These are phyloP conservation scores for Eupithecia pulchellata DNA, from an alignment of 2,888 invertebrate genomes.

Conservation along the genomic window DNA sequence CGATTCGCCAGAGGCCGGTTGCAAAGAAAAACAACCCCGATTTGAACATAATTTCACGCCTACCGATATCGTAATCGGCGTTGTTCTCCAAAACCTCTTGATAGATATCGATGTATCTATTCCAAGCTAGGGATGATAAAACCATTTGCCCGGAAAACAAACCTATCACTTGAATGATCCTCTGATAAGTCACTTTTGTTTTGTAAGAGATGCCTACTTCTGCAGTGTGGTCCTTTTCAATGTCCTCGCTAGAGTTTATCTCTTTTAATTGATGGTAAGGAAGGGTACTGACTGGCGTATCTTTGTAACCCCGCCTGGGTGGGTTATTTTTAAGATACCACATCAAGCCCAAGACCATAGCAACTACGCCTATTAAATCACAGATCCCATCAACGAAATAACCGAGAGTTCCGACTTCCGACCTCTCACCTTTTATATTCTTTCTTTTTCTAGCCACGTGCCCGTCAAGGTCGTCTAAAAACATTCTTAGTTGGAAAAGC, in stretches of 20 bases:
- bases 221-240: slow-evolving; percentile 71
- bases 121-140: slow-evolving; percentile 92
- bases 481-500: slow-evolving; percentile 92
- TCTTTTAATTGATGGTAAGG: slow-evolving; percentile 79
- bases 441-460: slow-evolving; percentile 92
- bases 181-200: slow-evolving; percentile 88
- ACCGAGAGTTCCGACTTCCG: slow-evolving; percentile 92
- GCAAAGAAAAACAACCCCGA: slow-evolving; percentile 91
- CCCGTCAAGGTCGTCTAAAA: slow-evolving; percentile 94
- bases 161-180: slow-evolving; percentile 87
- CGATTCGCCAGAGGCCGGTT: slow-evolving; percentile 90
- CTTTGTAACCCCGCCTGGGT: slow-evolving; percentile 88
- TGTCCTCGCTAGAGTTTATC: slow-evolving; percentile 73
- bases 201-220: slow-evolving; percentile 87
- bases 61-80: slow-evolving; percentile 76
- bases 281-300: slow-evolving; percentile 86
- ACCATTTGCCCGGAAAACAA: slow-evolving; percentile 90
- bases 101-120: slow-evolving; percentile 92
- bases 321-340: slow-evolving; percentile 90
- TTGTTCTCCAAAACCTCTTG: slow-evolving; percentile 90
- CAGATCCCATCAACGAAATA: slow-evolving; percentile 94
- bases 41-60: slow-evolving; percentile 86
- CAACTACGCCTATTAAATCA: slow-evolving; percentile 91
- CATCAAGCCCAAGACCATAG: slow-evolving; percentile 89
- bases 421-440: slow-evolving; percentile 90